phyloP scores from a whole-genome alignment of 2,113 vertebrate species.

The Micronycteris hirsuta region DNA sequence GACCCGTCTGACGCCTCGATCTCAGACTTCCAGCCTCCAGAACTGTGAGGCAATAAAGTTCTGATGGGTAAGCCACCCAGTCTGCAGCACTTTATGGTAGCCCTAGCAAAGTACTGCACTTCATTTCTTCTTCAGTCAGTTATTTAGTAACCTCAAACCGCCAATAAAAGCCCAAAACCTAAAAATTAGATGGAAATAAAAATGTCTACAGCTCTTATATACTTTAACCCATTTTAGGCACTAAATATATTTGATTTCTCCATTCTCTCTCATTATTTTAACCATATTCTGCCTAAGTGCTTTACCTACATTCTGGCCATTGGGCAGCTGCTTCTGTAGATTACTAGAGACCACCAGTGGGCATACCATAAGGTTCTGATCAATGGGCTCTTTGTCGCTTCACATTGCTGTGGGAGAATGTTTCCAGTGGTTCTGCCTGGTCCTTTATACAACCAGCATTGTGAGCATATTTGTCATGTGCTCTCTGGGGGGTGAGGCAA shows the following conservation, averaged over 20 bases:
- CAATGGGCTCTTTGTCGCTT: background rate
- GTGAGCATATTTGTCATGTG: background rate
- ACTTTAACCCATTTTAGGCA: background rate
- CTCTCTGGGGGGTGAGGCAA: background rate
- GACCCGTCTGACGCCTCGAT: background rate
- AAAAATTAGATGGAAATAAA: slow-evolving; percentile 24
- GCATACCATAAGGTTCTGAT: background rate
- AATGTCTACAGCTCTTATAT: background rate
- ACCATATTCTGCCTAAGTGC: background rate
- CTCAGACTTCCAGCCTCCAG: background rate
- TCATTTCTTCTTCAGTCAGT: background rate
- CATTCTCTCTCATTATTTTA: slow-evolving; percentile 26
- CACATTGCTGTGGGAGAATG: background rate
- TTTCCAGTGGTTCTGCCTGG: background rate
- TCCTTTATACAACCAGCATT: background rate
- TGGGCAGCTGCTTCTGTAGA: background rate
- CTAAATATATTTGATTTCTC: background rate
- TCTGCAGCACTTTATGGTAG: background rate
- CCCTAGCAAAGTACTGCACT: background rate
- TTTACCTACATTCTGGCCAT: background rate
- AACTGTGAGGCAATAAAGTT: background rate
- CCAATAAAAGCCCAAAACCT: background rate
- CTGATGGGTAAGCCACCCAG: background rate
- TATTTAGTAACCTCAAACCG: background rate
- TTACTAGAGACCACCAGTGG: background rate